These are phyloP conservation scores for Nectonema munidae DNA, from an alignment of 2,888 invertebrate genomes.

Conservation along the genomic window DNA sequence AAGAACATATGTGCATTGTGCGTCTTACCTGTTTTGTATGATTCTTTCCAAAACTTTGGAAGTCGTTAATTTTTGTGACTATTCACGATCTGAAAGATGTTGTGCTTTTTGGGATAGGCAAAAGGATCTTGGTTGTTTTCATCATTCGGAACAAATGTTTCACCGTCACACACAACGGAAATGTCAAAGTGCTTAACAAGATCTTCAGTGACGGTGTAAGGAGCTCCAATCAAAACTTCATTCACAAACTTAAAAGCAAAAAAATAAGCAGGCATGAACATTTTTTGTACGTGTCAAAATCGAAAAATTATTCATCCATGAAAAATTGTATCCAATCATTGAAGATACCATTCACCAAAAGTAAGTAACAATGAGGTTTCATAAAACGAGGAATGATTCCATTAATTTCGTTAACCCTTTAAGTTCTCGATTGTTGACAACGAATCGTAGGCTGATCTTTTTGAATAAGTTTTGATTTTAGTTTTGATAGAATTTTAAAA, in stretches of 20 bases:
- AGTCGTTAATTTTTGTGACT: constrained; percentile 69
- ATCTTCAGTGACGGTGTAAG: constrained; percentile 58
- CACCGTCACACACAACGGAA: constrained; percentile 56
- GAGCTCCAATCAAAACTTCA: constrained; percentile 93
- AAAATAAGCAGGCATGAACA: too few relatives aligned
- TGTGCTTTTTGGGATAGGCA: constrained; percentile 23
- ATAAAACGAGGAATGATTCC: too few relatives aligned
- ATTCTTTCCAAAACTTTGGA: constrained; percentile 76
- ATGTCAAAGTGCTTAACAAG: constrained; percentile 78
- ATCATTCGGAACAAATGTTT: constrained; percentile 40
- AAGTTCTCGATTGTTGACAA: too few relatives aligned
- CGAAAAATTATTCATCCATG: constrained; percentile 17
- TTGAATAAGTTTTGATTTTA: too few relatives aligned
- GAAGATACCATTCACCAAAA: too few relatives aligned
- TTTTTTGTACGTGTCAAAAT: too few relatives aligned
- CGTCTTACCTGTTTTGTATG: constrained; percentile 41
- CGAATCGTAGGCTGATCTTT: too few relatives aligned
- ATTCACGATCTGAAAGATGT: constrained; percentile 39
- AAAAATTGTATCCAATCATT: constrained; percentile 8
- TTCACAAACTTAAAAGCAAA: constrained; percentile 85
- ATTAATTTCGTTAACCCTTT: too few relatives aligned
- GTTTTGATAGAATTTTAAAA: too few relatives aligned
- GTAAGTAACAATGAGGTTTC: too few relatives aligned
- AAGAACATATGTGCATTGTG: too few relatives aligned
- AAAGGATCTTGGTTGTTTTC: constrained; percentile 44